Percentiles rank a stretch among this genome's conserved stretches.
Conservation (phyloP, 2,113 vertebrate species). For the Gulo gulo region DNA sequence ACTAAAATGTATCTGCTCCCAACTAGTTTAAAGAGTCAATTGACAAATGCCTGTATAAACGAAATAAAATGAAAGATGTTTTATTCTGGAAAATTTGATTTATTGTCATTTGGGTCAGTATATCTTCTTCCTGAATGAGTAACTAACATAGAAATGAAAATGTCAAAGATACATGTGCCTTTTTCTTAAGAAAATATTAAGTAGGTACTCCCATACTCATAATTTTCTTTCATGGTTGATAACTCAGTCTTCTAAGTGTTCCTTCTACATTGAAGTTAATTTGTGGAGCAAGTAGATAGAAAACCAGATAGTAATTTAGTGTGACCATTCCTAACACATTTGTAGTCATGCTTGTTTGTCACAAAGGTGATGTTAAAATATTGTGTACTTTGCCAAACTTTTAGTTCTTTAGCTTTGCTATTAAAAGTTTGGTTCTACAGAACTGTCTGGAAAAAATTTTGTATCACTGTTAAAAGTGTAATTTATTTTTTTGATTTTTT, state of each 20-base stretch:
- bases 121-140: conserved; percentile 20
- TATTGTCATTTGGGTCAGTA: neutral
- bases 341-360: neutral
- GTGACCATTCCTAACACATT: neutral
- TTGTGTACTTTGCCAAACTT: neutral
- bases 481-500: neutral
- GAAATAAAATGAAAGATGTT: conserved; percentile 2
- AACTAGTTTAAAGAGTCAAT: conserved; percentile 6
- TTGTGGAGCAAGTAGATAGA: neutral
- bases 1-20: neutral
- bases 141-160: neutral
- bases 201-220: neutral
- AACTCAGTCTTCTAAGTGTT: conserved; percentile 9
- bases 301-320: neutral
- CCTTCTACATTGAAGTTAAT: neutral
- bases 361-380: neutral
- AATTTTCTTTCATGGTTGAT: conserved; percentile 18
- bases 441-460: neutral
- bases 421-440: conserved; percentile 18
- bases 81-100: conserved; percentile 15
- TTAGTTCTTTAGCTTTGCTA: neutral
- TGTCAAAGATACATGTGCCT: neutral
- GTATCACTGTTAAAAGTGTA: neutral
- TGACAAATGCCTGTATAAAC: neutral
- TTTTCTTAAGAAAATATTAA: conserved; percentile 29